These are phyloP conservation scores for Phylloscopus trochiloides DNA, from an alignment of 2,113 vertebrate genomes.

Conservation along the genomic window DNA sequence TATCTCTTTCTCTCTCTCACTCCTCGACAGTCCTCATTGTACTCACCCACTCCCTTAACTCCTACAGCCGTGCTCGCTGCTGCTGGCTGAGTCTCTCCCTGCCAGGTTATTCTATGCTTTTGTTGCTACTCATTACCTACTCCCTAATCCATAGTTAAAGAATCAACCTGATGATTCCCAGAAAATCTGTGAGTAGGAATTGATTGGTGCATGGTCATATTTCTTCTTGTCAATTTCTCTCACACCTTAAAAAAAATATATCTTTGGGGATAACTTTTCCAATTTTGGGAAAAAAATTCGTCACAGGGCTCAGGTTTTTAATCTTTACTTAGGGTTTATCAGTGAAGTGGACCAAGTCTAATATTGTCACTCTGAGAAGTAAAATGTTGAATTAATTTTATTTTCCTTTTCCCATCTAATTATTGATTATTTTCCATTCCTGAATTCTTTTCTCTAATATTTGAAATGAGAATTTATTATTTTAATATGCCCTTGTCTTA, in stretches of 20 bases:
- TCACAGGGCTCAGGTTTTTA: not conserved
- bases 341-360: not conserved
- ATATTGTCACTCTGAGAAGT: not conserved
- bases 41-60: not conserved
- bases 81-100: not conserved
- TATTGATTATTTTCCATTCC: not conserved
- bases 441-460: not conserved
- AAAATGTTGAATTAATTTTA: not conserved
- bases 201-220: not conserved
- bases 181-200: not conserved
- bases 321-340: not conserved
- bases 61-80: accelerated
- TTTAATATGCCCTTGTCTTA: not conserved
- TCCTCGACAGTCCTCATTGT: accelerated
- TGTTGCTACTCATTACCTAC: not conserved
- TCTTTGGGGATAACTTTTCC: not conserved
- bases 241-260: not conserved
- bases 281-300: not conserved
- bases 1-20: not conserved
- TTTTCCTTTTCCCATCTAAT: not conserved
- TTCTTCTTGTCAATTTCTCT: not conserved
- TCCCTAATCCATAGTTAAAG: not conserved
- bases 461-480: not conserved
- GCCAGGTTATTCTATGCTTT: not conserved
- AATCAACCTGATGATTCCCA: not conserved